Evolutionary conservation across 1,140 invertebrate genomes (phyloP), one percentile per base, ranked within the genome.

Genomic region (Rhagoletis pomonella): DNA sequence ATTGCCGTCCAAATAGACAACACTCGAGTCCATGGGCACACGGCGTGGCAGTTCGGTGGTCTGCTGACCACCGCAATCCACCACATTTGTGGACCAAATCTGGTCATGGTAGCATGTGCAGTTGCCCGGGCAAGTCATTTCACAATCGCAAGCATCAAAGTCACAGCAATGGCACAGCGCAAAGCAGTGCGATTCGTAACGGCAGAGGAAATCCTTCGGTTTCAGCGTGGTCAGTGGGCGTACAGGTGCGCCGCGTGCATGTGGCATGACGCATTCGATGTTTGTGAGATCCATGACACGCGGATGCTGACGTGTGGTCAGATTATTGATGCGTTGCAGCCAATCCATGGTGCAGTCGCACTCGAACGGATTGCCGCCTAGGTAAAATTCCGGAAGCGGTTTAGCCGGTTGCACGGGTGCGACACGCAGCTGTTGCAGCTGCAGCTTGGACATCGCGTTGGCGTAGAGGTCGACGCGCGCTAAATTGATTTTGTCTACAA

Each of bases 311-410:
- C 97, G 94, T 0, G 95, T 95, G 86, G 96, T 97, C 94, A 97
- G 95, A 90, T 97, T 97, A 92, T 97, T 97, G 91, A 98, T 96
- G 50, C 96, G 95, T 55, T 97, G 97, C 89, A 98, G 93, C 97
- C 97, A 98, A 90, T 98, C 97, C 97, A 98, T 98, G 86, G 96
- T 96, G 94, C 97, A 98, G 90, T 98, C 97, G 92, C 97, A 98
- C 89, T 97, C 95, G 93, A 98, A 98, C 0, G 97, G 97, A 93
- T 98, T 98, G 1, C 97, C 97, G 67, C 97, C 97, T 73, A 98
- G 94, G 91, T 97, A 97, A 91, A 98, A 97, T 92, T 98, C 97
- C 0, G 97, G 97, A 88, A 97, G 93, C 1, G 95, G 94, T 89
- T 95, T 92, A 58, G 96, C 95, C 14, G 94, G 93, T 50, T 95